These are phyloP conservation scores for Chrysogorgia sp. DNA, from an alignment of 92 coral and sea anemone species.

Conservation along the genomic window DNA sequence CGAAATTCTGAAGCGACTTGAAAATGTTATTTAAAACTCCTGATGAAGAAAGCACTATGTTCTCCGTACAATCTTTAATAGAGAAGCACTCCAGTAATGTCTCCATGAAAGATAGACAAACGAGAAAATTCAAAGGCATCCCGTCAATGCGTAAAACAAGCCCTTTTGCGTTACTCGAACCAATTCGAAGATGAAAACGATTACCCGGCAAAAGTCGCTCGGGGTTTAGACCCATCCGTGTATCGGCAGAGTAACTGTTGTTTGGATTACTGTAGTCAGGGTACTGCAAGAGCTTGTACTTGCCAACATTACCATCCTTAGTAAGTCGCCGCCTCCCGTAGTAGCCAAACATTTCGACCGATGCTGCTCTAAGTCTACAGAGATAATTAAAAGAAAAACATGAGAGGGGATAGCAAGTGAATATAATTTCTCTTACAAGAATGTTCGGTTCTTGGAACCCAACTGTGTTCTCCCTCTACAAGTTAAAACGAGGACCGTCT, in stretches of 20 bases:
- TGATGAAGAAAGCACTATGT: not conserved
- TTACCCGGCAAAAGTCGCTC: slow-evolving; percentile 75
- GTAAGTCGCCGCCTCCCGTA: slow-evolving; percentile 85
- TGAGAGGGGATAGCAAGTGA: not conserved
- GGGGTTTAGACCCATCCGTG: slow-evolving; percentile 66
- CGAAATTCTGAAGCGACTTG: not conserved
- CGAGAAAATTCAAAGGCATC: slow-evolving; percentile 68
- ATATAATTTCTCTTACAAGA: no score
- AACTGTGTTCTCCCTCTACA: no score
- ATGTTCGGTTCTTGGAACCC: no score
- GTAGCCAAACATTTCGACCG: slow-evolving; percentile 71
- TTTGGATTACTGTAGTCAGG: slow-evolving; percentile 39
- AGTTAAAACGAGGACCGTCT: no score
- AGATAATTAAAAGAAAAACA: not conserved
- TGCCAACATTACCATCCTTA: slow-evolving; percentile 75
- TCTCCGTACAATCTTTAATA: not conserved
- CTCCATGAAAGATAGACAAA: slow-evolving; percentile 76
- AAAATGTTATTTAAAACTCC: not conserved
- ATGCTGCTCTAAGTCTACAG: slow-evolving; percentile 38
- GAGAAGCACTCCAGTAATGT: slow-evolving; percentile 55
- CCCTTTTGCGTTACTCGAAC: slow-evolving; percentile 60
- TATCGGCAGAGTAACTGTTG: slow-evolving; percentile 32
- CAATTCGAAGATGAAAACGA: slow-evolving; percentile 68
- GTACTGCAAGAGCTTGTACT: slow-evolving; percentile 82
- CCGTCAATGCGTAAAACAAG: slow-evolving; percentile 74